Evolutionary conservation across 2,888 invertebrate genomes (phyloP).

Genomic region (Latrodectus hesperus): DNA sequence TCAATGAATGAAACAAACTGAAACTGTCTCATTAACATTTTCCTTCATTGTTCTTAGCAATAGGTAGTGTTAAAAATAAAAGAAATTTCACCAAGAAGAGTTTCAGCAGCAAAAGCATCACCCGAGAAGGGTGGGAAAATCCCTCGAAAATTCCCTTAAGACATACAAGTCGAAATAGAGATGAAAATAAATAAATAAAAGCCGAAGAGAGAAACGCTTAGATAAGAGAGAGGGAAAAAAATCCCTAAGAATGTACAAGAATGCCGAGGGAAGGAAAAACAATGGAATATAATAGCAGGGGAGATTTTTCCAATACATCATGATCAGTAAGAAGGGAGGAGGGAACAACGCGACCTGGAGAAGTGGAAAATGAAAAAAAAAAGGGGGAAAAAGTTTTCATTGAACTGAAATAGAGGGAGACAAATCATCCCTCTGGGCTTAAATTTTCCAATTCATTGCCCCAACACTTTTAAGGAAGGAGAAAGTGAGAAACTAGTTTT

Average conservation of each 20-base stretch:
- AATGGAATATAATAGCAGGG: conserved; percentile 41
- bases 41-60: too few species aligned
- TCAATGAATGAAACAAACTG: too few species aligned
- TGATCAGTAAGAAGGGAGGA: conserved; percentile 3
- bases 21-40: too few species aligned
- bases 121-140: background rate
- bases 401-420: conserved; percentile 32
- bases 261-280: conserved; percentile 15
- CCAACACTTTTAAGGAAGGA: conserved; percentile 1
- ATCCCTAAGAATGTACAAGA: background rate
- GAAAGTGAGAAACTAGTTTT: too few species aligned
- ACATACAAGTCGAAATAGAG: background rate
- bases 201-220: background rate
- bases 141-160: background rate
- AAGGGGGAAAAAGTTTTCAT: conserved; percentile 31
- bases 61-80: background rate
- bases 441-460: conserved; percentile 32
- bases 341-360: background rate
- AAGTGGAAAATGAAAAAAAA: background rate
- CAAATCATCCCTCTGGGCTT: conserved; percentile 41
- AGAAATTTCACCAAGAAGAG: background rate
- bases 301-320: conserved; percentile 44
- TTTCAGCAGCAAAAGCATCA: background rate
- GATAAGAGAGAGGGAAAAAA: conserved; percentile 35
- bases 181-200: background rate